Conservation (phyloP, 2,888 invertebrate species). For the Synergus itoensis region DNA sequence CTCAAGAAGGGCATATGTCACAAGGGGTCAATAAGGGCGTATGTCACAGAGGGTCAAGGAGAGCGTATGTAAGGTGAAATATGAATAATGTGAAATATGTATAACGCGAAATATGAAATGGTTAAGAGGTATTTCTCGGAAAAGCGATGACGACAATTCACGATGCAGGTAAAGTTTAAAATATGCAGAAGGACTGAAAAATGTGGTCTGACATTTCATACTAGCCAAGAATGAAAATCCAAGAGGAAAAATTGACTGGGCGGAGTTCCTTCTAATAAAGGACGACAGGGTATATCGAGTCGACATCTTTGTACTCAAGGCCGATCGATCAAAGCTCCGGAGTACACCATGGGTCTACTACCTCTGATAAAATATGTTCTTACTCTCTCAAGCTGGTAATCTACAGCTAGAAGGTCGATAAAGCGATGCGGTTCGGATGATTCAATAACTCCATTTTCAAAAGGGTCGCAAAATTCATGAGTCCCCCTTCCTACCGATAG, state of each 20-base stretch:
- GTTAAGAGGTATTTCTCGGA: not conserved
- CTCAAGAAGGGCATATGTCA: too few species aligned
- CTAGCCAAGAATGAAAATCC: not conserved
- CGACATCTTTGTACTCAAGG: conserved; percentile 17
- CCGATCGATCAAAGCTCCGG: conserved; percentile 24
- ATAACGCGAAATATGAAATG: too few species aligned
- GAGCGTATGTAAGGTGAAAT: too few species aligned
- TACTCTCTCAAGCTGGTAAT: conserved; percentile 6
- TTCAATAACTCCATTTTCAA: conserved; percentile 39
- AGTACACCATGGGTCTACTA: not conserved
- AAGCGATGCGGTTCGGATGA: conserved; percentile 30
- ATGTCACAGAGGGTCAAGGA: too few species aligned
- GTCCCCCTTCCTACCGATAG: not conserved
- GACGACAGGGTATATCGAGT: conserved; percentile 5
- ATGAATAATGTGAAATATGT: too few species aligned
- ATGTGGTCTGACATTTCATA: not conserved
- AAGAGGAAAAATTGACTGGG: not conserved
- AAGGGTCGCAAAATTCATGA: conserved; percentile 28
- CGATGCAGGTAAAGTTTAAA: not conserved
- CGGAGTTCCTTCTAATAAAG: conserved; percentile 1
- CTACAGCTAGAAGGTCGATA: conserved; percentile 19
- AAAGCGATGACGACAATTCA: not conserved
- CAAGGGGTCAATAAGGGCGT: too few species aligned
- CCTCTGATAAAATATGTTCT: conserved; percentile 33
- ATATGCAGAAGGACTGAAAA: not conserved